phyloP scores from a whole-genome alignment of 2,797 vertebrate genomes.

The Eulemur rubriventer region DNA sequence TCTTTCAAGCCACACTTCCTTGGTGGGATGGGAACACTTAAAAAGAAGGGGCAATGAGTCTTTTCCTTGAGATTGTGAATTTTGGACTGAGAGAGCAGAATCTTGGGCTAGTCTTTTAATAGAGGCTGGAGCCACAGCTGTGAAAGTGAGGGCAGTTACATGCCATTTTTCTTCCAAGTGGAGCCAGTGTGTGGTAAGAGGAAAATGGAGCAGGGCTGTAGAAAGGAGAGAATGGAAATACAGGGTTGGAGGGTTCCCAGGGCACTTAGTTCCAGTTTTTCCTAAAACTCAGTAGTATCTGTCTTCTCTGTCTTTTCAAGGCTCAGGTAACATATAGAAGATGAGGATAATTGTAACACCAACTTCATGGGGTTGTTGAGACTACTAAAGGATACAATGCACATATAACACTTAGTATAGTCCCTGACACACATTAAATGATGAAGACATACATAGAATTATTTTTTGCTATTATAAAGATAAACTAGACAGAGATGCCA shows the following conservation, averaged over 20 bases:
- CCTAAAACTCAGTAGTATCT: not conserved
- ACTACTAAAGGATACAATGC: not conserved
- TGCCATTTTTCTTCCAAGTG: not conserved
- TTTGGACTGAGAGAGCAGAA: not conserved
- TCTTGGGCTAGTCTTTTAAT: not conserved
- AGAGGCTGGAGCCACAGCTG: not conserved
- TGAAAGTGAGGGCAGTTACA: not conserved
- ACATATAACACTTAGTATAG: not conserved
- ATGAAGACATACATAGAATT: not conserved
- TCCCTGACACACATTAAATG: not conserved
- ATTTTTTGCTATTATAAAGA: not conserved
- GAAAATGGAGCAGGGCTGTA: not conserved
- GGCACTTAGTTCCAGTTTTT: not conserved
- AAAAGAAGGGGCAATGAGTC: not conserved
- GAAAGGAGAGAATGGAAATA: not conserved
- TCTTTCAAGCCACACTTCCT: not conserved
- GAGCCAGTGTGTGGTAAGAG: not conserved
- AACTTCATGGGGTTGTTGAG: not conserved
- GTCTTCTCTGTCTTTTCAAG: not conserved
- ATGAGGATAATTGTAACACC: not conserved
- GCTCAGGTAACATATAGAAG: not conserved
- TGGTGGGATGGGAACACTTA: not conserved
- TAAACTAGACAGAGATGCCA: not conserved
- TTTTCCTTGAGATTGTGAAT: not conserved
- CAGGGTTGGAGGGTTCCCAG: not conserved